phyloP scores from a whole-genome alignment of 2,888 invertebrate genomes.

The Aphidoletes aphidimyza region DNA sequence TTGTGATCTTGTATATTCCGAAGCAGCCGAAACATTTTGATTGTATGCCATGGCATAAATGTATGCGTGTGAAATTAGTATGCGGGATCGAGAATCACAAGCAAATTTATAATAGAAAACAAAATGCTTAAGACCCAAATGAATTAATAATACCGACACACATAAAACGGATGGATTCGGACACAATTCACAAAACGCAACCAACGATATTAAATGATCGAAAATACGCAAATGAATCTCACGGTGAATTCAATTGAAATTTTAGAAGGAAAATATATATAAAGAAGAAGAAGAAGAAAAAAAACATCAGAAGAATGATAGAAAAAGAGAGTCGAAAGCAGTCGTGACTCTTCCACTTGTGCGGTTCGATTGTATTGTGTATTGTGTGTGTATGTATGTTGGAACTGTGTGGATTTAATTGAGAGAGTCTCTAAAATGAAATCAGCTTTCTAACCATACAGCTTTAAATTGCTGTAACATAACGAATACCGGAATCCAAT shows the following conservation, averaged over 20 bases:
- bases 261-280: too few relatives aligned
- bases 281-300: too few relatives aligned
- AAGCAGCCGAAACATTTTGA: too few relatives aligned
- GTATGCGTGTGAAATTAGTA: constrained; percentile 30
- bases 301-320: too few relatives aligned
- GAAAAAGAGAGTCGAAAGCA: background rate
- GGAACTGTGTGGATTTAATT: background rate
- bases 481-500: too few relatives aligned
- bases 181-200: too few relatives aligned
- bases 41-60: background rate
- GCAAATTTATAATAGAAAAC: constrained; percentile 43
- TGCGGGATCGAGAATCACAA: constrained; percentile 12
- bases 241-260: background rate
- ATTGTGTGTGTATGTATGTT: background rate
- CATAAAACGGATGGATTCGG: background rate
- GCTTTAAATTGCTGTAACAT: too few relatives aligned
- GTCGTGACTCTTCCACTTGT: constrained; percentile 8
- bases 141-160: too few relatives aligned
- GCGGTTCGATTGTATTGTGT: too few relatives aligned
- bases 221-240: constrained; percentile 48
- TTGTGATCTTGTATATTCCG: too few relatives aligned
- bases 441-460: background rate
- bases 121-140: too few relatives aligned
- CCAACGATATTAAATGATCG: background rate
- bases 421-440: background rate